phyloP scores from a whole-genome alignment of 2,797 vertebrate genomes.

The Eutrigla gurnardus region DNA sequence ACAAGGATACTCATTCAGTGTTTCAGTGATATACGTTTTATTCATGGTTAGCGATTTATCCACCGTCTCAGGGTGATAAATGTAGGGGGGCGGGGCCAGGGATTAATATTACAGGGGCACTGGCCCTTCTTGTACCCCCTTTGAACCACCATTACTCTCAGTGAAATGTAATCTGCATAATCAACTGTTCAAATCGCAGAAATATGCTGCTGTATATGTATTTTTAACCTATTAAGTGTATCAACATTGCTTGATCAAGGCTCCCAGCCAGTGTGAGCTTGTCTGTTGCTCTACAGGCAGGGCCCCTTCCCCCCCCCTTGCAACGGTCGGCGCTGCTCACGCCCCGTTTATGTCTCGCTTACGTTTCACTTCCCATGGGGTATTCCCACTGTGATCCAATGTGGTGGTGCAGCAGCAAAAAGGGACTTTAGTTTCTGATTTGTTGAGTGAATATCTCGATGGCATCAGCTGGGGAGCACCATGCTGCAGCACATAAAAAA shows the following conservation, averaged over 20 bases:
- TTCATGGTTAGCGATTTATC: neutral
- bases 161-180: neutral
- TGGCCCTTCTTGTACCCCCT: neutral
- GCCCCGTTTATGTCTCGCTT: neutral
- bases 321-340: neutral
- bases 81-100: neutral
- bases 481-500: neutral
- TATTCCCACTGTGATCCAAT: neutral
- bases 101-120: neutral
- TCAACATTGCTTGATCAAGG: neutral
- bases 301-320: neutral
- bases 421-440: neutral
- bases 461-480: neutral
- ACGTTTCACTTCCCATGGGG: neutral
- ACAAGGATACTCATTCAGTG: neutral
- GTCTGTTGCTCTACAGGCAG: neutral
- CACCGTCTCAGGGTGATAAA: neutral
- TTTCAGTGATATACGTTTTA: neutral
- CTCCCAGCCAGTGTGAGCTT: neutral
- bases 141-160: neutral
- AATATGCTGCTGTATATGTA: neutral
- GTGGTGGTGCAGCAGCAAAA: neutral
- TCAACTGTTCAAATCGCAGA: neutral
- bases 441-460: neutral
- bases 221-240: neutral